A percentile compares a stretch with the other conserved stretches of the same genome.
Conservation (phyloP, 2,888 invertebrate species). For the Polia nebulosa region DNA sequence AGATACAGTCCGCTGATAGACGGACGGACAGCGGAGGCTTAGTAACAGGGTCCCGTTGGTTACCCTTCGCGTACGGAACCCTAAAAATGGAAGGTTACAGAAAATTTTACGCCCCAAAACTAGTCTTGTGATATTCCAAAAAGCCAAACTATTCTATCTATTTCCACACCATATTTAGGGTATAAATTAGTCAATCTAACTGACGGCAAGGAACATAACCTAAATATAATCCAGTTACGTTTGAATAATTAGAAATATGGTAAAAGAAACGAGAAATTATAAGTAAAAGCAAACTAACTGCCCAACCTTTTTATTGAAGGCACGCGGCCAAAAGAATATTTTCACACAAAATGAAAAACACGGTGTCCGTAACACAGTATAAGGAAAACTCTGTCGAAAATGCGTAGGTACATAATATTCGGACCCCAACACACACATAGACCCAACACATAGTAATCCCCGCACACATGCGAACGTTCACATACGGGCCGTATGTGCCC, state of each 20-base stretch:
- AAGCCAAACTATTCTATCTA: too few species aligned
- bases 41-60: too few species aligned
- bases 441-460: slow-evolving; percentile 77
- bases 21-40: too few species aligned
- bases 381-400: slow-evolving; percentile 83
- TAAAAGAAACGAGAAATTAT: slow-evolving; percentile 7
- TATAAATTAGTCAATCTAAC: too few species aligned
- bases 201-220: too few species aligned
- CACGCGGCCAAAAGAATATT: slow-evolving; percentile 16
- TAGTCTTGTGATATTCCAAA: not conserved
- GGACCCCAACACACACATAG: slow-evolving; percentile 87
- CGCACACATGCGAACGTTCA: slow-evolving; percentile 73
- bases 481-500: slow-evolving; percentile 83
- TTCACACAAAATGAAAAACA: slow-evolving; percentile 47
- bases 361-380: slow-evolving; percentile 66
- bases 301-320: slow-evolving; percentile 21
- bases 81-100: not conserved
- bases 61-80: too few species aligned
- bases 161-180: too few species aligned
- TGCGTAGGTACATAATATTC: slow-evolving; percentile 86
- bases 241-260: too few species aligned
- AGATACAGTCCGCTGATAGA: too few species aligned
- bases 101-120: not conserved
- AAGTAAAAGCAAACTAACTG: not conserved
- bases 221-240: too few species aligned